Base-by-base conservation (phyloP, 1,140 invertebrate species). In the Brachionus plicatilis region DNA sequence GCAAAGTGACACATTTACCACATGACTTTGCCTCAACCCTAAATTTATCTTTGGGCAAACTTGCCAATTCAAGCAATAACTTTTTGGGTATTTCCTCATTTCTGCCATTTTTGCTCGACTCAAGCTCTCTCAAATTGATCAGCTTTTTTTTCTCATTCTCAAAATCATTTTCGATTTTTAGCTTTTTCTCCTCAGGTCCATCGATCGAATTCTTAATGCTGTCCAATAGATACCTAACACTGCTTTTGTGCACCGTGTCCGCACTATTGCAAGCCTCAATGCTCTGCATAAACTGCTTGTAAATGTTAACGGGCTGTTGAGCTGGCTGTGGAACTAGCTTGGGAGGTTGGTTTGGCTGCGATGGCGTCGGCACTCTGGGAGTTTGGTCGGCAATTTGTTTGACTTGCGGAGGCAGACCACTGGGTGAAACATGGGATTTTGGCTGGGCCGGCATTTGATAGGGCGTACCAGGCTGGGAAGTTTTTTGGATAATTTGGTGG, bases 161-260 rank as follows among this genome's bases (percentile, higher is more conserved):
- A n/a, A 45, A 11, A n/a, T 65, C 43, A 8, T 65, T 60, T 5
- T 82, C 79, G 45, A 65, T 43, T 82, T 65, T 65, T 0, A 82
- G 43, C 27, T 43, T 65, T 65, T 82, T 60, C 9, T 29, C 41
- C 27, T 53, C 37, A 4, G 79, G 53, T 45, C 79, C 79, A 45
- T 82, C 79, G 29, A 82, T 82, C 3, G 53, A 45, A 43, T 82
- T 60, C n/a, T 82, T 82, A 24, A 82, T 82, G 37, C 53, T 82
- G 20, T 82, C 79, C 14, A 82, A 37, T 20, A 82, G 24, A 82
- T 82, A 82, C 33, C 79, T 24, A 68, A 82, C 79, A 82, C 53
- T 82, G 53, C 53, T 82, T 82, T 82, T 82, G 41, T 82, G 79
- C 29, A 45, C 65, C 29, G 79, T 43, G 45, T 82, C 60, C 8